These are phyloP conservation scores for Amyelois transitella DNA, from an alignment of 1,140 invertebrate species.

Conservation along the genomic window DNA sequence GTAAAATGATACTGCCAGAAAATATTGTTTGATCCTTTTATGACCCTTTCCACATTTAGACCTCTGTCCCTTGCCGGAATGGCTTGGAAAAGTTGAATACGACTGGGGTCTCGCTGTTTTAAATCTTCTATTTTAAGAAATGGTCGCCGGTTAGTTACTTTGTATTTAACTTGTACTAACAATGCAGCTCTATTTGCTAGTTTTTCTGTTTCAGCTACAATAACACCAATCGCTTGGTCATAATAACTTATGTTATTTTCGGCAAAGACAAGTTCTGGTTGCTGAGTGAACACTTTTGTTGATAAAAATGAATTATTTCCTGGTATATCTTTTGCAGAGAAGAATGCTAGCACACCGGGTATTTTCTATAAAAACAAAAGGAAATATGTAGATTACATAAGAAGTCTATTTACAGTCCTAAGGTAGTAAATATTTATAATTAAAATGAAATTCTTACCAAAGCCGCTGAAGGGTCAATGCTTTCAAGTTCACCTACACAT, in stretches of 20 bases:
- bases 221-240: slow-evolving; percentile 83
- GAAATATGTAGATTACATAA: neutral
- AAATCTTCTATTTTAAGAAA: slow-evolving; percentile 78
- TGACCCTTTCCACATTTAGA: slow-evolving; percentile 49
- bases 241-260: slow-evolving; percentile 76
- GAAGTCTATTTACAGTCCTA: too few species aligned
- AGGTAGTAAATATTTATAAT: too few species aligned
- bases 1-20: slow-evolving; percentile 76
- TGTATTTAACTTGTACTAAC: slow-evolving; percentile 81
- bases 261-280: slow-evolving; percentile 76
- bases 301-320: slow-evolving; percentile 78
- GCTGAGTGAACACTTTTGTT: slow-evolving; percentile 68
- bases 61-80: slow-evolving; percentile 40
- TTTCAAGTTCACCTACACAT: slow-evolving; percentile 74
- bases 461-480: slow-evolving; percentile 77
- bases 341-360: slow-evolving; percentile 82
- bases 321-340: slow-evolving; percentile 84
- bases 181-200: slow-evolving; percentile 79
- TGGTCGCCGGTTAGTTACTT: slow-evolving; percentile 34
- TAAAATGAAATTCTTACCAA: slow-evolving; percentile 73
- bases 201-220: slow-evolving; percentile 79
- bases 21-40: slow-evolving; percentile 62
- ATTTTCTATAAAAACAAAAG: slow-evolving; percentile 68
- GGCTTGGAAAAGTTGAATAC: slow-evolving; percentile 18
- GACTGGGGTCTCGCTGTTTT: slow-evolving; percentile 63